Conservation (phyloP, 2,113 vertebrate species). For the Cacatua alba region DNA sequence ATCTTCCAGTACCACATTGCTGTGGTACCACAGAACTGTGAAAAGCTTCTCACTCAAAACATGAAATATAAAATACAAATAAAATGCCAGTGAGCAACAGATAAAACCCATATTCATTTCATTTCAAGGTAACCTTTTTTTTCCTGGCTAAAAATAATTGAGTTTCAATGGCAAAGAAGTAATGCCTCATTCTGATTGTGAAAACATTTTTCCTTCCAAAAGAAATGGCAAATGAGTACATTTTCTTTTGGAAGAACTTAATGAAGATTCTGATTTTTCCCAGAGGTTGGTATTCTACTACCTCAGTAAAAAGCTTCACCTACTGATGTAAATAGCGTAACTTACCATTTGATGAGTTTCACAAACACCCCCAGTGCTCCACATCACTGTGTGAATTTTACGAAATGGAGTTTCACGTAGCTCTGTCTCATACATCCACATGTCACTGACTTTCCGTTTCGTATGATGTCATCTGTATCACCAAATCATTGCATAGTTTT, state of each 20-base stretch:
- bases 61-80: not conserved
- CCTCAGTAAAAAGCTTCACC: slow-evolving; percentile 65
- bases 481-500: not conserved
- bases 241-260: slow-evolving; percentile 38
- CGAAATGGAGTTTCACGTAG: slow-evolving; percentile 57
- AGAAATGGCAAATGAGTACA: slow-evolving; percentile 26
- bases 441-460: slow-evolving; percentile 52
- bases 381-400: slow-evolving; percentile 52
- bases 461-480: slow-evolving; percentile 39
- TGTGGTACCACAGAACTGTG: not conserved
- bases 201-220: slow-evolving; percentile 45
- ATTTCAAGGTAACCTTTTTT: not conserved
- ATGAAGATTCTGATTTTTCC: slow-evolving; percentile 71
- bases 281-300: slow-evolving; percentile 46
- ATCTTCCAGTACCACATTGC: not conserved
- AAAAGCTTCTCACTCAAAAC: not conserved
- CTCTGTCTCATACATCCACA: slow-evolving; percentile 12
- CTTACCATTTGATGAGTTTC: slow-evolving; percentile 69
- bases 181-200: not conserved
- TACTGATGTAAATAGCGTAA: slow-evolving; percentile 66
- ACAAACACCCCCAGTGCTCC: slow-evolving; percentile 67
- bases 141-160: not conserved
- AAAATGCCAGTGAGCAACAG: not conserved
- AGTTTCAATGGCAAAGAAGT: slow-evolving; percentile 16
- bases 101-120: not conserved